phyloP scores from a whole-genome alignment of 2,797 vertebrate species.

The Lagorchestes hirsutus region DNA sequence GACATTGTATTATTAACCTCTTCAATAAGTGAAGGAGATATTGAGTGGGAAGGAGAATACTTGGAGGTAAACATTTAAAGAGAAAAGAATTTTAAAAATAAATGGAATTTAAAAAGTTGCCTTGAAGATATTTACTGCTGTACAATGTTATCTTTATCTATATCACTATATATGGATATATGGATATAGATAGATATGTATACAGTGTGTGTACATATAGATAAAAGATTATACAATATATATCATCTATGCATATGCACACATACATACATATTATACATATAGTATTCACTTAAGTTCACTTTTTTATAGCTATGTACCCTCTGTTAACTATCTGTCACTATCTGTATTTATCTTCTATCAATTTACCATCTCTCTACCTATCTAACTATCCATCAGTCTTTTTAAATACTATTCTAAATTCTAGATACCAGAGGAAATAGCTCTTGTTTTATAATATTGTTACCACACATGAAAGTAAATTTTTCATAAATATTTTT shows the following conservation, averaged over 20 bases:
- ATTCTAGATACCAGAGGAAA: constrained; percentile 34
- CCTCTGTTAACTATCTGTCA: neutral
- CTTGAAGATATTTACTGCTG: too few relatives aligned
- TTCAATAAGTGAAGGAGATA: neutral
- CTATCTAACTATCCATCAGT: neutral
- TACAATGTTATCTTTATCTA: neutral
- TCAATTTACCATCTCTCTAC: neutral
- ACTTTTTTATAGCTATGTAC: neutral
- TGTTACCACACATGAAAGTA: constrained; percentile 59
- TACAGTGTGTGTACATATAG: neutral
- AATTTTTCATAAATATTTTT: neutral
- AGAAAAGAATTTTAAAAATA: neutral
- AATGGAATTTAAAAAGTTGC: too few relatives aligned
- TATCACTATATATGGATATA: too few relatives aligned
- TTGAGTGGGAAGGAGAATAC: neutral
- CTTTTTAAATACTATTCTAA: constrained; percentile 12
- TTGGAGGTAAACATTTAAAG: neutral
- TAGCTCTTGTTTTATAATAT: neutral
- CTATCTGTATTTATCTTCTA: neutral
- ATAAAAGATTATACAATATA: neutral
- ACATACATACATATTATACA: neutral
- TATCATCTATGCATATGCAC: neutral
- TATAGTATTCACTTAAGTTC: too few relatives aligned
- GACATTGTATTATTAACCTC: neutral
- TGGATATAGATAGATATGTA: neutral